A percentile compares a stretch with the other conserved stretches of the same genome.
phyloP scores from a whole-genome alignment of 1,140 invertebrate species.

The Solen grandis region DNA sequence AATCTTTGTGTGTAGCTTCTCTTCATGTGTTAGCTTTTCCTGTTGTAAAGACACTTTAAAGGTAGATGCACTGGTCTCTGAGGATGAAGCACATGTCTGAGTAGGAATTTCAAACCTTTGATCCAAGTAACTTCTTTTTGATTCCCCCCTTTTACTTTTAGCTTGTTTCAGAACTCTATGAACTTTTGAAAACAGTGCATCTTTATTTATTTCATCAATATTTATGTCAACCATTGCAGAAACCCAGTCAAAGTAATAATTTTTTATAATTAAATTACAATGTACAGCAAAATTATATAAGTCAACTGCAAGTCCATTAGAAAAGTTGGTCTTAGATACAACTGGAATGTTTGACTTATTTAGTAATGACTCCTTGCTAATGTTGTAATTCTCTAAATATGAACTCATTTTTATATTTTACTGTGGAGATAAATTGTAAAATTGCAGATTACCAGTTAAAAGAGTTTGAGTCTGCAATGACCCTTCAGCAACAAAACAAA shows the following conservation, averaged over 20 bases:
- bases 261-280: conserved; percentile 9
- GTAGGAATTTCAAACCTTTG: conserved; percentile 22
- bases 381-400: conserved; percentile 24
- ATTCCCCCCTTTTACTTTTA: conserved; percentile 18
- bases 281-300: conserved; percentile 31
- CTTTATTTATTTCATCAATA: conserved; percentile 22
- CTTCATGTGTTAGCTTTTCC: neutral
- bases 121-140: conserved; percentile 17
- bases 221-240: conserved; percentile 10
- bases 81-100: conserved; percentile 6
- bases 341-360: conserved; percentile 18
- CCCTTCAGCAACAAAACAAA: neutral
- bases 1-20: neutral
- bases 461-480: neutral
- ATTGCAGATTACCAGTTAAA: neutral
- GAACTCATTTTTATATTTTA: conserved; percentile 16
- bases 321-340: conserved; percentile 2
- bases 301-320: conserved; percentile 29
- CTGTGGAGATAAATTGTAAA: neutral
- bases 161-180: conserved; percentile 26
- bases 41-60: neutral
- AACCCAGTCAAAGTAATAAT: conserved; percentile 37
- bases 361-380: conserved; percentile 9
- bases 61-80: neutral
- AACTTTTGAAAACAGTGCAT: conserved; percentile 15